Percentiles rank a stretch among this genome's conserved stretches.
Evolutionary conservation across 2,888 invertebrate species (phyloP).

Genomic region (Branchellion lobata): DNA sequence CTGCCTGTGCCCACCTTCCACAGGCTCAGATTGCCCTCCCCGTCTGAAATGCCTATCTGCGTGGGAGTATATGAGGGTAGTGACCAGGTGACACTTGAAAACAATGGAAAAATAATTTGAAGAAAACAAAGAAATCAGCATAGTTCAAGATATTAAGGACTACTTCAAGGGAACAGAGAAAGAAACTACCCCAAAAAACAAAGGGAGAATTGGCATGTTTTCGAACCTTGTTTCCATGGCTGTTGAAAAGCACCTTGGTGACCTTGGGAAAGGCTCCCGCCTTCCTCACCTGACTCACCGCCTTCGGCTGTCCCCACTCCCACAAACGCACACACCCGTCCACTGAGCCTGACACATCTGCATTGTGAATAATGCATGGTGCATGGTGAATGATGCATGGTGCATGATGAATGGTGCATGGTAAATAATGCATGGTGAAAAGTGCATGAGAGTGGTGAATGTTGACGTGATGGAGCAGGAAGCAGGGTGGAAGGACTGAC

Average conservation of each 20-base stretch:
- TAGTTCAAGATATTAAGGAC: not conserved
- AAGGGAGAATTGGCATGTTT: not conserved
- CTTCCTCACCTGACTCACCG: constrained; percentile 57
- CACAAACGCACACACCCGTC: constrained; percentile 76
- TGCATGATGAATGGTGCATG: no score
- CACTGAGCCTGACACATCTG: constrained; percentile 80
- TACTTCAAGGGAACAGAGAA: not conserved
- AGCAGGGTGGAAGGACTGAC: constrained; percentile 70
- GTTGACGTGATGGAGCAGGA: not conserved
- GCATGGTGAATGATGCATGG: no score
- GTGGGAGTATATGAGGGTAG: no score
- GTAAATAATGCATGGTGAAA: not conserved
- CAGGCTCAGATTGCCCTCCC: constrained; percentile 91
- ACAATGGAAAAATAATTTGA: not conserved
- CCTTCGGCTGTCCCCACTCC: constrained; percentile 86
- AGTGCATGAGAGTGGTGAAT: not conserved
- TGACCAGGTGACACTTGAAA: no score
- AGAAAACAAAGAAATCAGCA: not conserved
- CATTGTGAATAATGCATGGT: not conserved
- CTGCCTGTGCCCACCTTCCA: constrained; percentile 65
- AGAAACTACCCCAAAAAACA: not conserved
- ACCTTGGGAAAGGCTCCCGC: constrained; percentile 67
- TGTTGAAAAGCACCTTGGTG: constrained; percentile 89
- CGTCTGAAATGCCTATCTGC: constrained; percentile 92
- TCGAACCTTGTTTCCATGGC: constrained; percentile 87